These are phyloP conservation scores for Apamea monoglypha DNA, from an alignment of 2,888 invertebrate species.

Conservation along the genomic window DNA sequence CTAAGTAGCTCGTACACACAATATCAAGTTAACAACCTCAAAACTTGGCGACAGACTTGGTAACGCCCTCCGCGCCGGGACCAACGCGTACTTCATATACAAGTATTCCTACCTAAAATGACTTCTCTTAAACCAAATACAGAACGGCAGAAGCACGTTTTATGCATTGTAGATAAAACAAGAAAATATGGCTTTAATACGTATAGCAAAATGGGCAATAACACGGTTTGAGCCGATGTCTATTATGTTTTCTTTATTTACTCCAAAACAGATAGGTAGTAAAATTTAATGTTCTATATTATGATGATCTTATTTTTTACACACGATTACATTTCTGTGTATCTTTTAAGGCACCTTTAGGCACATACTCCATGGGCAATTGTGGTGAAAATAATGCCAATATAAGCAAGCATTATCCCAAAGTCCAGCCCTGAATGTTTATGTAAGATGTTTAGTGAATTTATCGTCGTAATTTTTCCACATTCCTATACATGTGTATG, in stretches of 20 bases:
- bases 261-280: slow-evolving; percentile 70
- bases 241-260: slow-evolving; percentile 71
- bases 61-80: slow-evolving; percentile 30
- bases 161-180: slow-evolving; percentile 69
- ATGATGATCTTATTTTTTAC: slow-evolving; percentile 63
- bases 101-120: slow-evolving; percentile 29
- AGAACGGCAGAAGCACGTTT: slow-evolving; percentile 45
- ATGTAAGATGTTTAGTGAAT: slow-evolving; percentile 77
- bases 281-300: slow-evolving; percentile 68
- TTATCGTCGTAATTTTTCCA: slow-evolving; percentile 78
- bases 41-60: slow-evolving; percentile 52
- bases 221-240: slow-evolving; percentile 68
- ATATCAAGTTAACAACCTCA: slow-evolving; percentile 38
- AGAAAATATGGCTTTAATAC: slow-evolving; percentile 68
- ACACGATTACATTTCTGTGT: slow-evolving; percentile 45
- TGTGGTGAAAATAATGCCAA: slow-evolving; percentile 52
- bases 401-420: slow-evolving; percentile 62
- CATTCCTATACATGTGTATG: slow-evolving; percentile 73
- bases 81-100: slow-evolving; percentile 29
- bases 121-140: slow-evolving; percentile 44
- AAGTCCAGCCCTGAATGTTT: slow-evolving; percentile 74
- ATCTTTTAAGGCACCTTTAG: slow-evolving; percentile 22
- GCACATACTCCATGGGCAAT: slow-evolving; percentile 20
- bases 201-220: slow-evolving; percentile 69
- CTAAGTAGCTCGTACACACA: slow-evolving; percentile 22